Base-by-base conservation (phyloP, 2,797 vertebrate species). In the Acestrorhynchus altus region DNA sequence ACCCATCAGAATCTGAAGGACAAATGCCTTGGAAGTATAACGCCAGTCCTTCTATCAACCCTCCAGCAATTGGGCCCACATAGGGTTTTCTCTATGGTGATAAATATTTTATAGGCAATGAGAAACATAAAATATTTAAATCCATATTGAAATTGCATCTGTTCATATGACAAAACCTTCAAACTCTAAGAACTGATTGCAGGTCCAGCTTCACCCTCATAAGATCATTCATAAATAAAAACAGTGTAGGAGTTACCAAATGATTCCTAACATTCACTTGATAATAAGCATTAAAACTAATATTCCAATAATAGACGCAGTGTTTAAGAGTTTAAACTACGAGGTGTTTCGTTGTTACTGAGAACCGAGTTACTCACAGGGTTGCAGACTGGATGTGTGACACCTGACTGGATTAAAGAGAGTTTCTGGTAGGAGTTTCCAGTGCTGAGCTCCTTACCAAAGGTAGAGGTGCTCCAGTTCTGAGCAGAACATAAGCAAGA, bases 11-110 rank as follows among this genome's bases (percentile, higher is more conserved):
- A 16, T 52, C 67, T 54, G 31, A n/a, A 44, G 66, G 11, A 70
- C 44, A 15, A 42, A 63, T 56, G 35, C 75, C 75, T 63, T 70
- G 75, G 28, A 78, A 78, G 15, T 35, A 72, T 24, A 78, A 77
- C 28, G 35, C 42, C 67, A 52, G 0, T 28, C 67, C 67, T n/a
- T 46, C 46, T 64, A 7, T 63, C 35, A 77, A 12, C 2, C 8
- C 22, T 61, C 8, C 57, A 20, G 18, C 4, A 39, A 71, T 13
- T 71, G 1, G 7, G 0, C 20, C 4, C 0, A 0, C 1, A 16
- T 44, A 70, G 16, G 0, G 0, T 54, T 26, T 31, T 0, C 0
- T 16, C 67, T 77, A 35, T 70, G 31, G 18, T 35, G 6, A 35
- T 54, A n/a, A n/a, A n/a, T n/a, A n/a, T n/a, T n/a, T n/a, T n/a